Percentiles rank a stretch among this genome's conserved stretches.
Evolutionary conservation across 2,797 vertebrate genomes (phyloP).

Genomic region (Chelon labrosus): DNA sequence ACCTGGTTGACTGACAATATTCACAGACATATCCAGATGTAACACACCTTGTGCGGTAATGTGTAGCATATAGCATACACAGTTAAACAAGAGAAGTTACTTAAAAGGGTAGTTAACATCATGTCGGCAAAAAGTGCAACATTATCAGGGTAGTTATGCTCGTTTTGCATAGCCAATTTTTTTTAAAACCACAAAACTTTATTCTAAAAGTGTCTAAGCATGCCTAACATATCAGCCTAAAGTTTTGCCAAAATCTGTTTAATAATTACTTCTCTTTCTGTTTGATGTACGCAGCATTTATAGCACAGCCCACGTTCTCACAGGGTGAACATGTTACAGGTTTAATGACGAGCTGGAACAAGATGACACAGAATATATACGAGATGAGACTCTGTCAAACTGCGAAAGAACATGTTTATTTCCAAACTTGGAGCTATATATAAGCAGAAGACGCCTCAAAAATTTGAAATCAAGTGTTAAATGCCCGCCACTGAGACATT

Average conservation of each 20-base stretch:
- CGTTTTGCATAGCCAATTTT: not conserved
- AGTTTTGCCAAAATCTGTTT: not conserved
- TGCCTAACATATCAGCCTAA: not conserved
- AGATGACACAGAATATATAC: slow-evolving; percentile 4
- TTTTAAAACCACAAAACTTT: not conserved
- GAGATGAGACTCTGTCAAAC: not conserved
- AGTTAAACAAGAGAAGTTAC: not conserved
- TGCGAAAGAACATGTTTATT: not conserved
- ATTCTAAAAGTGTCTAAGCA: too few relatives aligned
- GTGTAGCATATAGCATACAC: not conserved
- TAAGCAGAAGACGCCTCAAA: not conserved
- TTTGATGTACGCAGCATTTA: not conserved
- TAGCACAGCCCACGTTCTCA: not conserved
- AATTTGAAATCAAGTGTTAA: not conserved
- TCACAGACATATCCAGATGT: too few relatives aligned
- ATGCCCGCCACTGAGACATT: slow-evolving; percentile 7
- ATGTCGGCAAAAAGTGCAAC: not conserved
- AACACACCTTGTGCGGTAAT: not conserved
- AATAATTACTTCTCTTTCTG: not conserved
- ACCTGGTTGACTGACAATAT: too few relatives aligned
- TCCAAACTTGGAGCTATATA: not conserved
- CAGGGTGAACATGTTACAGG: slow-evolving; percentile 10
- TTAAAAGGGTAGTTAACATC: not conserved
- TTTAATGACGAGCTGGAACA: slow-evolving; percentile 3
- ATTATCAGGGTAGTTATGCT: not conserved